Evolutionary conservation across 2,888 invertebrate genomes (phyloP), one percentile per base, ranked within the genome.

Genomic region (Chymomyza fuscimana): DNA sequence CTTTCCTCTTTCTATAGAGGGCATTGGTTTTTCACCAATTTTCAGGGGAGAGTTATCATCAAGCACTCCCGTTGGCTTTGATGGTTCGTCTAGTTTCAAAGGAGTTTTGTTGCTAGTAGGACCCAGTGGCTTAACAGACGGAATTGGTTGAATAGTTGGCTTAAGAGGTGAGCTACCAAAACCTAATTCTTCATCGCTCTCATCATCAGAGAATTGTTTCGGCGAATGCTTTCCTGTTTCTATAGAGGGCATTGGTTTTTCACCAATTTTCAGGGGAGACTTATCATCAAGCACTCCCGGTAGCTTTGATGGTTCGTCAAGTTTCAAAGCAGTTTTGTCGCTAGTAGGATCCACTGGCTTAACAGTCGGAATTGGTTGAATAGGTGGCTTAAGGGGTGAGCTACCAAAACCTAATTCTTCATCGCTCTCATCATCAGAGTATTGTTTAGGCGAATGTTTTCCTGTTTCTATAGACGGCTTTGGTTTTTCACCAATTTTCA

Each of bases 361-460:
- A 32, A 4, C 36, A n/a, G 60, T 0, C 9, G 36, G 36, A 15
- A 32, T 2, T 32, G 60, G n/a, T 32, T 29, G 60, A 15, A 32
- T 9, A 36, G 15, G 1, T 2, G 16, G 60, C 12, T 10, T 32
- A 15, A 15, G 15, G 9, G 29, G 22, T 29, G 60, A 32, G 4
- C 32, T 40, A 32, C 32, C 60, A 6, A 36, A 36, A 60, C 40
- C 64, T n/a, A 16, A 10, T 56, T 65, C 56, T 36, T 65, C 36
- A 19, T 65, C 54, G 19, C 36, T 54, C 32, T 65, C 64, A 19
- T 65, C 63, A 1, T 51, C 51, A 10, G 63, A 63, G 12, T 63
- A 63, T 6, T 10, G 25, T 52, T n/a, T 52, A 12, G 63, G n/a
- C 4, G 50, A n/a, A 2, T n/a, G 25, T n/a, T 63, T 63, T 25